Percentiles rank a stretch among this genome's conserved stretches.
phyloP scores from a whole-genome alignment of 2,113 vertebrate species.

The Lagopus leucura region DNA sequence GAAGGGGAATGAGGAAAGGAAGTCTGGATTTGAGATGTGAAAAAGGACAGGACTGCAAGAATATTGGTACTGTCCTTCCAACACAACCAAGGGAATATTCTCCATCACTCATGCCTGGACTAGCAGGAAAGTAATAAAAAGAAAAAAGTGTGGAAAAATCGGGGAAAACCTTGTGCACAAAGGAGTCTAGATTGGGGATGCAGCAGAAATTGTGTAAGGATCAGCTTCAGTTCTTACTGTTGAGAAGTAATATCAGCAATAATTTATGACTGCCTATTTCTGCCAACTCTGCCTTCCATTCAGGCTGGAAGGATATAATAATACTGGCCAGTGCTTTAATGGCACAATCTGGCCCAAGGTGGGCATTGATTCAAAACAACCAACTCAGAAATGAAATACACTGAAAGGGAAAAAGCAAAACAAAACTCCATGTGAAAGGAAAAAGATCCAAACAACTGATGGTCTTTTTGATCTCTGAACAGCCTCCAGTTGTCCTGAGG shows the following conservation, averaged over 20 bases:
- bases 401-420: constrained; percentile 61
- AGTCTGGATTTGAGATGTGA: neutral
- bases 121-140: neutral
- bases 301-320: neutral
- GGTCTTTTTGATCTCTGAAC: constrained; percentile 53
- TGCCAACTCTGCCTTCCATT: constrained; percentile 19
- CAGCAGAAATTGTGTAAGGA: neutral
- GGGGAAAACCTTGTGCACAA: neutral
- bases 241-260: constrained; percentile 12
- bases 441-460: constrained; percentile 66
- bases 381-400: constrained; percentile 48
- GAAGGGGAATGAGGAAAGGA: neutral
- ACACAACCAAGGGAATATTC: neutral
- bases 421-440: constrained; percentile 63
- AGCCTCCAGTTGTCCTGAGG: constrained; percentile 56
- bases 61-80: neutral
- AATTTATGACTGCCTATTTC: neutral
- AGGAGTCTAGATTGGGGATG: neutral
- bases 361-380: constrained; percentile 57
- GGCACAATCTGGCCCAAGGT: constrained; percentile 56
- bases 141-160: neutral
- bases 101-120: neutral
- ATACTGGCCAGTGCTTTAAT: constrained; percentile 35
- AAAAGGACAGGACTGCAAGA: neutral
- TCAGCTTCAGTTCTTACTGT: neutral